These are phyloP conservation scores for Lasioglossum zephyrum DNA, from an alignment of 2,888 invertebrate species.

Conservation along the genomic window DNA sequence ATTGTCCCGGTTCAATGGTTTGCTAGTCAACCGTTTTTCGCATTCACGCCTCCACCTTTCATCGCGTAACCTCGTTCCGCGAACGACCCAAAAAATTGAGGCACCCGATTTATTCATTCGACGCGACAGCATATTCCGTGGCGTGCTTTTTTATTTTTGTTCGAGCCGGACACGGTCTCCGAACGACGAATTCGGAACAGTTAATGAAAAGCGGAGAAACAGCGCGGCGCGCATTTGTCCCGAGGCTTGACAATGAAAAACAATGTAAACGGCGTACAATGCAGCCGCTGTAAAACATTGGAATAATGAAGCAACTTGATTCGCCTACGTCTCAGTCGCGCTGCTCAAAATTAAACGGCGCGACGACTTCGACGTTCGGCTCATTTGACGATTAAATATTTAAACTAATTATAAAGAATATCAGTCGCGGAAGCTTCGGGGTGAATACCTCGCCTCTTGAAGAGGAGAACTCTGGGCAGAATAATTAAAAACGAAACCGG, in stretches of 20 bases:
- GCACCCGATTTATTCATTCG: constrained; percentile 17
- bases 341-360: background rate
- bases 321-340: background rate
- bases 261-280: background rate
- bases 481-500: background rate
- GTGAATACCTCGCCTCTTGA: background rate
- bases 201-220: background rate
- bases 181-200: background rate
- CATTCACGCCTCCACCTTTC: constrained; percentile 15
- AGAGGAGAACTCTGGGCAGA: background rate
- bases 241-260: background rate
- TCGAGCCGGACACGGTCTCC: background rate
- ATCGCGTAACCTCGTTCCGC: constrained; percentile 1
- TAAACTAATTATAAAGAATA: background rate
- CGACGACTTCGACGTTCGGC: background rate
- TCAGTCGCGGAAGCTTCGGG: background rate
- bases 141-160: background rate
- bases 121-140: background rate
- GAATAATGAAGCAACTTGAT: background rate
- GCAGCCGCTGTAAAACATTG: background rate
- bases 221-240: background rate
- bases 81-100: background rate
- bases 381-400: background rate
- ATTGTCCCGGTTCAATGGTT: background rate
- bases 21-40: background rate